Evolutionary conservation across 1,140 invertebrate species (phyloP).

Genomic region (Colletes latitarsis): DNA sequence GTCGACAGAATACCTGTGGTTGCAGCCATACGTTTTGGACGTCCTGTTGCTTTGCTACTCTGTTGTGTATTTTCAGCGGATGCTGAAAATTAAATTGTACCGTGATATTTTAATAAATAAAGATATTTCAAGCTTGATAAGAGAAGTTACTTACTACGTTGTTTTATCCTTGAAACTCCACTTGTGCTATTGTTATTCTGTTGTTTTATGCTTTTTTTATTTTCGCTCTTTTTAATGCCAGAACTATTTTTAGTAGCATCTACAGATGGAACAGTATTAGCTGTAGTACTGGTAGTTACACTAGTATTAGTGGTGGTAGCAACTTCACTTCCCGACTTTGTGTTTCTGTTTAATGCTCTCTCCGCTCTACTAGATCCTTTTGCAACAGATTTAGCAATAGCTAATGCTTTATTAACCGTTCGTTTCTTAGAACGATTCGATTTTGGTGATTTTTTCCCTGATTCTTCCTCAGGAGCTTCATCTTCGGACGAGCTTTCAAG

Average conservation of each 20-base stretch:
- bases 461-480: conserved; percentile 53
- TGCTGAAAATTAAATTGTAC: conserved; percentile 53
- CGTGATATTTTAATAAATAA: too few relatives aligned
- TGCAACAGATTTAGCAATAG: conserved; percentile 73
- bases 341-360: conserved; percentile 72
- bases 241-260: conserved; percentile 52
- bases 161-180: conserved; percentile 62
- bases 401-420: conserved; percentile 70
- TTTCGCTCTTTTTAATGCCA: conserved; percentile 63
- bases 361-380: conserved; percentile 77
- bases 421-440: conserved; percentile 71
- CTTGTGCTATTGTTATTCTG: conserved; percentile 62
- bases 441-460: conserved; percentile 67
- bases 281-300: conserved; percentile 42
- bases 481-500: conserved; percentile 57
- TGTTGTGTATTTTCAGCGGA: conserved; percentile 59
- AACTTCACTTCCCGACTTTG: conserved; percentile 58
- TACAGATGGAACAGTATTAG: conserved; percentile 17
- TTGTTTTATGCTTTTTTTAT: conserved; percentile 60
- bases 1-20: conserved; percentile 57
- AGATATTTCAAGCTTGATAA: not conserved
- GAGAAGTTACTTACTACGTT: conserved; percentile 58
- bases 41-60: conserved; percentile 66
- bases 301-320: conserved; percentile 41
- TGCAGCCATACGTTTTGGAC: conserved; percentile 70